These are phyloP conservation scores for Epinephelus coioides DNA, from an alignment of 2,797 vertebrate genomes.

Conservation along the genomic window DNA sequence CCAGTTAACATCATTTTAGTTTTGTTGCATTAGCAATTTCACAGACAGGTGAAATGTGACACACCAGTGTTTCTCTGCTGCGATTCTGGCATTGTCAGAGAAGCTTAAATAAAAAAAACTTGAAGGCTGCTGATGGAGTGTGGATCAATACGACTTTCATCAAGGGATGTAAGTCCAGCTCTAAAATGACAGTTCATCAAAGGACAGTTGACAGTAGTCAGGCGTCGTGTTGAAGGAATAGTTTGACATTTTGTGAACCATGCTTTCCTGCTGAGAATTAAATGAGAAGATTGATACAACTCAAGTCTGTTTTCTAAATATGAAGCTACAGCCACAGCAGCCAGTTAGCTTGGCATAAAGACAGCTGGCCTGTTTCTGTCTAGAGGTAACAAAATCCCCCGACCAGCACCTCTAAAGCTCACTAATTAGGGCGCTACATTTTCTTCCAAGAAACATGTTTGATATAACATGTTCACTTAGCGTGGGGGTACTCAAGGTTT, in stretches of 20 bases:
- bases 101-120: too few species aligned
- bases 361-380: too few species aligned
- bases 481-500: too few species aligned
- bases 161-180: not conserved
- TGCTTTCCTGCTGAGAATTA: not conserved
- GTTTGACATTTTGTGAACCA: not conserved
- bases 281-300: not conserved
- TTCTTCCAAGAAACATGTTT: too few species aligned
- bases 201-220: too few species aligned
- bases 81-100: conserved; percentile 8
- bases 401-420: too few species aligned
- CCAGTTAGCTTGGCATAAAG: too few species aligned
- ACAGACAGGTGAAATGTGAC: conserved; percentile 55
- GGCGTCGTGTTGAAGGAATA: not conserved
- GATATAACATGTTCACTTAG: too few species aligned
- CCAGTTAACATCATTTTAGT: conserved; percentile 72
- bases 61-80: conserved; percentile 20
- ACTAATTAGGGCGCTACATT: too few species aligned
- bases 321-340: too few species aligned
- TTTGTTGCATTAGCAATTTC: conserved; percentile 73
- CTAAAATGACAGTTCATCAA: not conserved
- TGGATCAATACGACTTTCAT: not conserved
- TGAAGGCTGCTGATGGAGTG: conserved; percentile 1
- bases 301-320: too few species aligned
- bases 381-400: too few species aligned